Base-by-base conservation (phyloP, 2,113 vertebrate genomes). In the Eolophus roseicapilla region DNA sequence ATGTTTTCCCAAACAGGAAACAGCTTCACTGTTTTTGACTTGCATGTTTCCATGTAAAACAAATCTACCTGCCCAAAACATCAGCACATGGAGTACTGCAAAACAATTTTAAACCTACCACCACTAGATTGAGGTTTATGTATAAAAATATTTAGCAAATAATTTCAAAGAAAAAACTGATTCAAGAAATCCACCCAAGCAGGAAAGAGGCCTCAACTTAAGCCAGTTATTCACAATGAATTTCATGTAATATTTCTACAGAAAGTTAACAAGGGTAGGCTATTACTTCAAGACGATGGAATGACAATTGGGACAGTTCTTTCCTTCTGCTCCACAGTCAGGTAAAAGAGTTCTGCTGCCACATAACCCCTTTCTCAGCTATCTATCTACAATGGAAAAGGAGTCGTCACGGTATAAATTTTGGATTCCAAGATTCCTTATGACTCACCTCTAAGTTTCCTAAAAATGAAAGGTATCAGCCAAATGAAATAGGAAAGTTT, bases 401-500 rank as follows among this genome's bases (percentile, higher is more conserved):
- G n/a, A 91, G 41, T 29, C 46, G 37, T 39, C 68, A 70, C n/a
- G 74, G 39, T 21, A 16, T 31, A 33, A 88, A 69, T 13, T 60
- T 55, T 64, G 49, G 41, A 82, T 91, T 82, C 79, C 64, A 78
- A 86, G 91, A 86, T 25, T 83, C 39, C 46, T 94, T 78, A 65
- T 83, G 85, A 88, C 35, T 88, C 71, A 93, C 39, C 74, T 84
- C 63, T 76, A 86, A 74, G 47, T 82, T 92, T 95, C 57, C 60
- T 94, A 53, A 79, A 90, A 94, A 76, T 82, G 50, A 94, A 95
- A 88, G 15, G 13, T n/a, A 20, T 71, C 68, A 69, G 86, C 73
- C 80, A 96, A 91, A 92, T 63, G 31, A 88, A 95, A 78, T 53
- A 81, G 49, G 69, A 86, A 90, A 76, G 33, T 81, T 96, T 90